Evolutionary conservation across 2,113 vertebrate species (phyloP).

Genomic region (Chelonoidis abingdonii): DNA sequence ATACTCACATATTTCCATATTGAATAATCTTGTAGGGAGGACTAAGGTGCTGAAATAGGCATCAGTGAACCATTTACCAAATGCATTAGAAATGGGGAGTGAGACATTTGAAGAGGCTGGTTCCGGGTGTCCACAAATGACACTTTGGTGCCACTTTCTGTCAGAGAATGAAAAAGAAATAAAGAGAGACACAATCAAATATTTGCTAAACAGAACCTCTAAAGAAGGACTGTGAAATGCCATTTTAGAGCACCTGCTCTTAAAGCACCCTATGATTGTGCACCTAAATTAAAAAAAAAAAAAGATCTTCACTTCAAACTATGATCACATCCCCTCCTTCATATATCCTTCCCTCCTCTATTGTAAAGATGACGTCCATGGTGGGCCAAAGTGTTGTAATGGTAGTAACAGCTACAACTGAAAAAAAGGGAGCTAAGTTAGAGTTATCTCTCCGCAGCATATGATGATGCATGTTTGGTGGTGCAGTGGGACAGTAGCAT

Average conservation of each 20-base stretch:
- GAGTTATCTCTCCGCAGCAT: background rate
- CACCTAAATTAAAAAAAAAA: background rate
- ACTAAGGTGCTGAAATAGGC: background rate
- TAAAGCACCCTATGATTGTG: background rate
- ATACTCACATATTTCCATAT: background rate
- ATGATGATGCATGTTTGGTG: background rate
- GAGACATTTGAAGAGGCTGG: background rate
- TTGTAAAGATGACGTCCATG: background rate
- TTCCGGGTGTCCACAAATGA: background rate
- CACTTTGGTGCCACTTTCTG: background rate
- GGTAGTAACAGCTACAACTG: background rate
- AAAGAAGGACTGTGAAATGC: background rate
- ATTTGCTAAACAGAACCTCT: background rate
- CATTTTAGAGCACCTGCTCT: background rate
- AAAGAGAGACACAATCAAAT: background rate
- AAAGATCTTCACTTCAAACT: background rate
- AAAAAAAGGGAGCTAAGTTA: background rate
- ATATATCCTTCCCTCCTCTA: background rate
- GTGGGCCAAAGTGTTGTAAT: background rate
- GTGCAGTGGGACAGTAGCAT: background rate
- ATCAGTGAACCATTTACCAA: background rate
- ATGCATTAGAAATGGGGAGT: background rate
- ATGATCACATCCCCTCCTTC: background rate
- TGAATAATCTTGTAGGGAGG: background rate
- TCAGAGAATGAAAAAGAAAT: background rate